phyloP scores from a whole-genome alignment of 2,113 vertebrate genomes.

The Eublepharis macularius region DNA sequence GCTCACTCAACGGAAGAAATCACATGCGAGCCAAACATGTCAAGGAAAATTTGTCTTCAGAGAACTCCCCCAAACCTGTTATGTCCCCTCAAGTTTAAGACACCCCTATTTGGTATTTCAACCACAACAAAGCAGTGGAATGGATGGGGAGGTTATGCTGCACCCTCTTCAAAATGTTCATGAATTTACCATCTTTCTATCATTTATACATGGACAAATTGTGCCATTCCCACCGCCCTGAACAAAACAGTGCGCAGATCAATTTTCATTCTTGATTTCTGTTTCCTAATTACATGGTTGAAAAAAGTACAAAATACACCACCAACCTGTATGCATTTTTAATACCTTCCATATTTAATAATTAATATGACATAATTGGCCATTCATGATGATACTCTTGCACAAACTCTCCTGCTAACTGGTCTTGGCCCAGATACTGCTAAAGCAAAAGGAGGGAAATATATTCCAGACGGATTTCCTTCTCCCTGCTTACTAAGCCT shows the following conservation, averaged over 20 bases:
- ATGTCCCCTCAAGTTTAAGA: not conserved
- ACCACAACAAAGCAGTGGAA: not conserved
- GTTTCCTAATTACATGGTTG: not conserved
- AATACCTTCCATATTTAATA: not conserved
- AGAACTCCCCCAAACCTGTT: slow-evolving; percentile 14
- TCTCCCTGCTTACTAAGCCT: no score
- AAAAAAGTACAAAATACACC: not conserved
- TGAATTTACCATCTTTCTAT: not conserved
- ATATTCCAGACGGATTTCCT: no score
- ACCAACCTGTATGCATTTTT: no score
- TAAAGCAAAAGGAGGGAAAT: no score
- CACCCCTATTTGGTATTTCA: slow-evolving; percentile 60
- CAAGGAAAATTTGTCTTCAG: slow-evolving; percentile 35
- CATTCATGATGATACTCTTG: not conserved
- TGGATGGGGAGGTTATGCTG: not conserved
- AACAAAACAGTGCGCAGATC: not conserved
- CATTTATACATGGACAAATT: not conserved
- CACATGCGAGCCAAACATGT: not conserved
- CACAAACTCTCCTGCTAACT: no score
- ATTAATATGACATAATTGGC: not conserved
- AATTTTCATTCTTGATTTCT: not conserved
- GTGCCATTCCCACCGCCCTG: no score
- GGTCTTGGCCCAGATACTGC: no score
- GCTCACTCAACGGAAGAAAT: not conserved
- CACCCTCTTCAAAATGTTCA: not conserved